Base-by-base conservation (phyloP, 1,140 invertebrate genomes). In the Steinernema khuongi region DNA sequence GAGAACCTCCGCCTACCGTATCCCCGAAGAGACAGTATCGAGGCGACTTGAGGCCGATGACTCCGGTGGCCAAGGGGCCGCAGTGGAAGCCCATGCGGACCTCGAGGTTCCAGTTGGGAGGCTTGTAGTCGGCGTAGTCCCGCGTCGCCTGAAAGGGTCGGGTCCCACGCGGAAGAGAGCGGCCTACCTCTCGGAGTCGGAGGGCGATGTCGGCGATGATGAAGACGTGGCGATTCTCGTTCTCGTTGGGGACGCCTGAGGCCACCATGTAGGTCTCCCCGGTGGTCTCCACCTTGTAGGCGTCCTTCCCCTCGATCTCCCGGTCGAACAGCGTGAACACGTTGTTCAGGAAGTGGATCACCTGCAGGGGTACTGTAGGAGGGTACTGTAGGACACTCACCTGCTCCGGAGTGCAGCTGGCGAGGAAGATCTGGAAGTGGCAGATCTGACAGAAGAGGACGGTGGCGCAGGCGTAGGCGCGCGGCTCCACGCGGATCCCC, bases 1-100 rank as follows among this genome's bases (percentile, higher is more conserved):
- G 0, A 92, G 93, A 2, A 93, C 92, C 0, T 95, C 94, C 0
- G 95, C 67, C 67, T 70, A 84, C 94, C 0, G 94, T 97, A 85
- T 97, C 94, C 0, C 93, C 93, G 81, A 95, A 95, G 0, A 87
- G 74, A 68, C 87, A 88, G 74, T 87, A 87, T 72, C 89, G 82
- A 0, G 88, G 88, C 73, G 87, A 87, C 72, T 86, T 86, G 29
- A 85, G 82, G 11, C 88, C 88, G 26, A 89, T 87, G 33, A 89
- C 87, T 1, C 88, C 88, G 14, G 87, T 87, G 1, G 88, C 88
- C 18, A 88, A 86, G n/a, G 87, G 86, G 0, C 87, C 87, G 33
- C 79, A 80, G 72, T 84, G 84, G 71, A 83, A 85, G 7, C 83
- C 83, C 31, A 84, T 85, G 26, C 81, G 50, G 0, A 85, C 44